Conservation (phyloP, 2,888 invertebrate genomes). For the Aleiodes leptofemur region DNA sequence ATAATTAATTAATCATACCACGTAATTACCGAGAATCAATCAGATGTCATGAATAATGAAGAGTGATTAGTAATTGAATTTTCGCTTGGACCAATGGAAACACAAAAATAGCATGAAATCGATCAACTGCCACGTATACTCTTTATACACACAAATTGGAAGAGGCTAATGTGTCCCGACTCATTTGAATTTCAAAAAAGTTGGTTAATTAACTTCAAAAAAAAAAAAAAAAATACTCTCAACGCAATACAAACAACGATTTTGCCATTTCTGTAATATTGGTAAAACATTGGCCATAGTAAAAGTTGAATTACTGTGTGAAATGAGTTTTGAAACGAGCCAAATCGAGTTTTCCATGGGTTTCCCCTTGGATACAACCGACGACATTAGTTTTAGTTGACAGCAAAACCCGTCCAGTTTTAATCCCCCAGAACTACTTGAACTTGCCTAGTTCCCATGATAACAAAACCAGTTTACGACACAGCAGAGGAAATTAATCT, state of each 20-base stretch:
- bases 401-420: conserved; percentile 15
- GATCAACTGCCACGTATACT: neutral
- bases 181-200: neutral
- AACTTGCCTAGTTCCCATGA: conserved; percentile 1
- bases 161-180: neutral
- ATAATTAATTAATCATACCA: conserved; percentile 17
- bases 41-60: conserved; percentile 22
- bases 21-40: conserved; percentile 26
- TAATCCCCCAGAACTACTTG: neutral
- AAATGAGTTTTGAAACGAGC: conserved; percentile 63
- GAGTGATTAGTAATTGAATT: conserved; percentile 25
- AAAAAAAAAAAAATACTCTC: no score
- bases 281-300: conserved; percentile 38
- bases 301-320: conserved; percentile 63
- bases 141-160: neutral
- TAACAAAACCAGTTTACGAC: conserved; percentile 40
- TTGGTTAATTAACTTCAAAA: no score
- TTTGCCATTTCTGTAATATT: conserved; percentile 46
- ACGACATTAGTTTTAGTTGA: conserved; percentile 32
- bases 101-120: conserved; percentile 15
- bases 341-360: conserved; percentile 60
- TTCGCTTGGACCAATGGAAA: conserved; percentile 13
- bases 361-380: conserved; percentile 29
- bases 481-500: neutral
- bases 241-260: no score